Evolutionary conservation across 2,888 invertebrate species (phyloP), one percentile per base, ranked within the genome.

Genomic region (Epinotia bilunana): DNA sequence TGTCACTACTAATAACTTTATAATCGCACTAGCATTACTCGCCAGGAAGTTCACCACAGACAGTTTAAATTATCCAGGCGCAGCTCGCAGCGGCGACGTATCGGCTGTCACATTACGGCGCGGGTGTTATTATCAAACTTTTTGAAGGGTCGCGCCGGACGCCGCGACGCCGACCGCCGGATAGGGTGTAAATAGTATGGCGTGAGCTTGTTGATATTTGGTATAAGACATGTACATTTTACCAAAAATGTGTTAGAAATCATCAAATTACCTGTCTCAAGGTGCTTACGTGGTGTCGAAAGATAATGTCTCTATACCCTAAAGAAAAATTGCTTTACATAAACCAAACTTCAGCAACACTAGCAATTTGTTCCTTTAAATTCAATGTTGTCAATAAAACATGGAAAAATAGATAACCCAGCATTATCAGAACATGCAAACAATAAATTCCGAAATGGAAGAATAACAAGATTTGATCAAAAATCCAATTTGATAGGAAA

Each of bases 21-120:
- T 18, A 57, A 57, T 57, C 39, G 39, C 55, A 57, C 65, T 67
- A 67, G 39, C 55, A 58, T 58, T 46, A 9, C n/a, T 39, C 16
- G 20, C 20, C 23, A 4, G 3, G 43, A 16, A 87, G 83, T 85
- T 84, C 83, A 83, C 80, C 81, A 86, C 86, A 86, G 83, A 83
- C 85, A 88, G 88, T 90, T 90, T 89, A 89, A 91, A 90, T 87
- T 87, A 87, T 83, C 84, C 81, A 79, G 81, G 39, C 63, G 78
- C 78, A 82, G 85, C 84, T 20, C 63, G 79, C 79, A 82, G 85
- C 84, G 92, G 93, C 93, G 93, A 94, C 93, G 92, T 92, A 94
- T 93, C 92, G 93, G 92, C 93, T 94, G 94, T 93, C 94, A 93
- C 93, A 93, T 94, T 93, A 94, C 91, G 85, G 86, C 85, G 79